These are phyloP conservation scores for Dufourea novaeangliae DNA, from an alignment of 1,140 invertebrate genomes.

Conservation along the genomic window DNA sequence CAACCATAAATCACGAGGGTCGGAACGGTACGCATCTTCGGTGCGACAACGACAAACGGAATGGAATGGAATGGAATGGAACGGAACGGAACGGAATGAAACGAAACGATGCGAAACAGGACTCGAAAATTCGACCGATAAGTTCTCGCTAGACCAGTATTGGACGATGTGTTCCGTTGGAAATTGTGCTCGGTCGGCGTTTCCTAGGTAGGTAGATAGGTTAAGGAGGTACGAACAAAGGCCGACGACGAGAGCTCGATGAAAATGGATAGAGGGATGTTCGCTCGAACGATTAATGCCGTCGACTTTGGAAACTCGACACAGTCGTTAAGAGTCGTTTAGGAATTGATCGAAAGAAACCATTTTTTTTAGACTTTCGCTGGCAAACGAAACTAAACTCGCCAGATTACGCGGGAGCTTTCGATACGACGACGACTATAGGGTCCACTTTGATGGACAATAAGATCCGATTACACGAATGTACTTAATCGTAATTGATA, in stretches of 20 bases:
- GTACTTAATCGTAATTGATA: no score
- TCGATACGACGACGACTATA: no score
- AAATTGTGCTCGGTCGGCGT: constrained; percentile 5
- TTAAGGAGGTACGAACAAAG: constrained; percentile 19
- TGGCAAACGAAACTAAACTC: background rate
- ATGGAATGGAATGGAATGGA: no score
- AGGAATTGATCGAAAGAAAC: background rate
- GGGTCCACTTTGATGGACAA: no score
- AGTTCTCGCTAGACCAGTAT: background rate
- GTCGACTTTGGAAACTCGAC: background rate
- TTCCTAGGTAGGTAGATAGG: background rate
- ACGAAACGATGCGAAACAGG: background rate
- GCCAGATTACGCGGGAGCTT: no score
- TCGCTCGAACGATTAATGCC: constrained; percentile 5
- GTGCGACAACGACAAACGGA: background rate
- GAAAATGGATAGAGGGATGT: constrained; percentile 2
- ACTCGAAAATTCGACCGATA: background rate
- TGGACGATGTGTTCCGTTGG: background rate
- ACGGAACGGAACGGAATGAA: background rate
- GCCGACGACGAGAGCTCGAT: background rate
- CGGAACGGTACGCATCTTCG: background rate
- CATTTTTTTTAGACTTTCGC: background rate
- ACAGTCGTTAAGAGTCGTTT: background rate
- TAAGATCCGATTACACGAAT: no score
- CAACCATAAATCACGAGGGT: background rate